A percentile compares a stretch with the other conserved stretches of the same genome.
Conservation (phyloP, 2,888 invertebrate species). For the Drosophila fungiperda region DNA sequence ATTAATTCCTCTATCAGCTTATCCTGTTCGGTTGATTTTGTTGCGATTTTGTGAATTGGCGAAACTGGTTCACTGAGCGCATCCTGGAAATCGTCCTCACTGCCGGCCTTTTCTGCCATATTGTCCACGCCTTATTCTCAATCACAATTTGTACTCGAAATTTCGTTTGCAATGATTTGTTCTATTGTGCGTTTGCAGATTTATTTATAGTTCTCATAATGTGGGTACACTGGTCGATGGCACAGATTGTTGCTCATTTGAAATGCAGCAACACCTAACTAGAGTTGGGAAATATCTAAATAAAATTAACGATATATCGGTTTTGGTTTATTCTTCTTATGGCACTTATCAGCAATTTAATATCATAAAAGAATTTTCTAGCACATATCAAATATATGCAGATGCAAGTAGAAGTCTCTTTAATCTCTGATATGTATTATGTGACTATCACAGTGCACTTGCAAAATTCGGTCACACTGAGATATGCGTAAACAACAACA, state of each 20-base stretch:
- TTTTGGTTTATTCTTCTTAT: neutral
- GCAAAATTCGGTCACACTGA: conserved; percentile 21
- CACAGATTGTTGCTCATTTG: neutral
- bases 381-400: neutral
- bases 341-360: neutral
- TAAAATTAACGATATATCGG: neutral
- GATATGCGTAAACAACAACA: conserved; percentile 18
- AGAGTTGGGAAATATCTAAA: conserved; percentile 1
- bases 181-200: conserved; percentile 34
- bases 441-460: neutral
- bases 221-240: conserved; percentile 19
- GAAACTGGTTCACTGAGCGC: conserved; percentile 60
- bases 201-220: neutral
- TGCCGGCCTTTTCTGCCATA: conserved; percentile 63
- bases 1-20: conserved; percentile 78
- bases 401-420: neutral
- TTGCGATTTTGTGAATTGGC: conserved; percentile 16
- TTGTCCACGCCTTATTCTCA: neutral
- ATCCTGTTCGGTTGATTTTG: conserved; percentile 43
- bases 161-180: conserved; percentile 52
- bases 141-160: conserved; percentile 38
- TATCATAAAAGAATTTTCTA: neutral
- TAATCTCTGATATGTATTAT: neutral
- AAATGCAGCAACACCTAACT: conserved; percentile 11
- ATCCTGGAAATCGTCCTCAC: conserved; percentile 83